Conservation (phyloP, 2,113 vertebrate species). For the Orthochromis indermauri region DNA sequence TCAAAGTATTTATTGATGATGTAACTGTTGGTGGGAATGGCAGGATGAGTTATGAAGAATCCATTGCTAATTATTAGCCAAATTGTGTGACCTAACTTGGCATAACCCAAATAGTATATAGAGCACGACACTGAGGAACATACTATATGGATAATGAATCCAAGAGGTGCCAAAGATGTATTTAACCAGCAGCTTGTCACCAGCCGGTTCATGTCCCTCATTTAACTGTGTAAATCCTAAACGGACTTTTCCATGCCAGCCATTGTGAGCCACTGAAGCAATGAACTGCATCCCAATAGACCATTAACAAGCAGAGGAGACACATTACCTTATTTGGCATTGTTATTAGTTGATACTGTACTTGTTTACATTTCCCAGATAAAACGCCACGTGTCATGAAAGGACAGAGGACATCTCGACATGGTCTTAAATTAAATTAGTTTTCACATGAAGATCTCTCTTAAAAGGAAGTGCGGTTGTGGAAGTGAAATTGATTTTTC, state of each 20-base stretch:
- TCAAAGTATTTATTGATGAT: not conserved
- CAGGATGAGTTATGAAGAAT: not conserved
- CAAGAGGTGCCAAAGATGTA: not conserved
- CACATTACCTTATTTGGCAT: constrained; percentile 57
- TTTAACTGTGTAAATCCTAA: constrained; percentile 8
- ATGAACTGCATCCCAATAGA: constrained; percentile 18
- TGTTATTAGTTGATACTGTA: constrained; percentile 47
- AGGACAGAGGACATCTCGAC: not conserved
- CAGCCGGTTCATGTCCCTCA: not conserved
- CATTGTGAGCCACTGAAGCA: not conserved
- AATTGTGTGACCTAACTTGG: not conserved
- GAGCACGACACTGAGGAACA: not conserved
- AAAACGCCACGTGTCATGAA: constrained; percentile 13
- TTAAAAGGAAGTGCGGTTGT: not conserved
- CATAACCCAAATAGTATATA: not conserved
- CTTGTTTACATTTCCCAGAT: constrained; percentile 55
- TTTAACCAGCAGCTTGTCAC: not conserved
- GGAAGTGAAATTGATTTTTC: not conserved
- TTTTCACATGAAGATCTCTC: not conserved
- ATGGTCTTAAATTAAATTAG: not conserved
- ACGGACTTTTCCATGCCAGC: not conserved
- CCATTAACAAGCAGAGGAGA: not conserved
- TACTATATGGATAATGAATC: not conserved
- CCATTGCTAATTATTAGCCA: not conserved
- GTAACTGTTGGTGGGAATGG: not conserved